phyloP scores from a whole-genome alignment of 2,888 invertebrate genomes.

The Thelaira solivaga region DNA sequence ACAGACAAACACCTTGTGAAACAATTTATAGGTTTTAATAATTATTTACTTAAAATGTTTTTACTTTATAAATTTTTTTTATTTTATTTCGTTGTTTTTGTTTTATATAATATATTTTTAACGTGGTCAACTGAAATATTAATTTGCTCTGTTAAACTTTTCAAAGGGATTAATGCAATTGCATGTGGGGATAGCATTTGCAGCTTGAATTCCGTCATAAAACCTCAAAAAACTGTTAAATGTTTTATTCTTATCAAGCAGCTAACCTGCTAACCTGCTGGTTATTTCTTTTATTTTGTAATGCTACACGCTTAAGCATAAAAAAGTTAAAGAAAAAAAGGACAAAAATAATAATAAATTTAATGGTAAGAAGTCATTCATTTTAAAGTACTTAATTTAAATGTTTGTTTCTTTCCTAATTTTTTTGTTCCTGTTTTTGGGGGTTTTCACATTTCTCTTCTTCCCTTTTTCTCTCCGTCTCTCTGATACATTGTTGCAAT shows the following conservation, averaged over 20 bases:
- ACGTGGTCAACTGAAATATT: not conserved
- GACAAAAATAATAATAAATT: not conserved
- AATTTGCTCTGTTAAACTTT: not conserved
- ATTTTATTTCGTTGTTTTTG: not conserved
- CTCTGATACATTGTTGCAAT: not conserved
- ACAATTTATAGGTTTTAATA: slow-evolving; percentile 1
- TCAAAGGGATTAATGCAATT: not conserved
- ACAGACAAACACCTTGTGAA: slow-evolving; percentile 26
- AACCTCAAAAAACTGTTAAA: not conserved
- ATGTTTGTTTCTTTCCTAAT: not conserved
- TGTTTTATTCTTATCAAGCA: not conserved
- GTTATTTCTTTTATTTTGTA: not conserved
- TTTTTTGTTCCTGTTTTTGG: not conserved
- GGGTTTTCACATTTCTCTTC: not conserved
- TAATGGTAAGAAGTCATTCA: slow-evolving; percentile 3
- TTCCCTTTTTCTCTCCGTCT: not conserved
- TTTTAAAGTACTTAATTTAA: slow-evolving; percentile 27
- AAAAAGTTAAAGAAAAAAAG: no score
- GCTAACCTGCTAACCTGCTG: not conserved
- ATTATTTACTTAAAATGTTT: not conserved
- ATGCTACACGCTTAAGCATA: not conserved
- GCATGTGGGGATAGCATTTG: slow-evolving; percentile 4
- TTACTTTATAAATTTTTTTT: not conserved
- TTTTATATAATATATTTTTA: no score
- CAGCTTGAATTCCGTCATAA: slow-evolving; percentile 20